Conservation (phyloP, 2,113 vertebrate species). For the Nothocercus nigrocapillus region DNA sequence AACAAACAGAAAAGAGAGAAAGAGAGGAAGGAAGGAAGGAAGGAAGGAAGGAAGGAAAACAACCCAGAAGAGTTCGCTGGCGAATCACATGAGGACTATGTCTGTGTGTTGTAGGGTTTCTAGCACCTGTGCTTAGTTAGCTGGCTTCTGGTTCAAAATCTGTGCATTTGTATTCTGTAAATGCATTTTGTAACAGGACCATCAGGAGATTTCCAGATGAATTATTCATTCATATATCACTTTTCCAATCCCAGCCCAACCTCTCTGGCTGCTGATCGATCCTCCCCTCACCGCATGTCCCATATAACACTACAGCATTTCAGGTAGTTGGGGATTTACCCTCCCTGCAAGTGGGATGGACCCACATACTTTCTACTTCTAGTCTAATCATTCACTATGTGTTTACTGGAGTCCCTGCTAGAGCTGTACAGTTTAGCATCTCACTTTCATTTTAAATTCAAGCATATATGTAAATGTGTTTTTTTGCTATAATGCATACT, state of each 20-base stretch:
- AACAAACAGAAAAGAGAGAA: neutral
- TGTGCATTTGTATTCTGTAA: neutral
- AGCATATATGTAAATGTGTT: neutral
- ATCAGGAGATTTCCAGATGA: neutral
- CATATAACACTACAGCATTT: neutral
- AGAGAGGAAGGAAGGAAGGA: no score
- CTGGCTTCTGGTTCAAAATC: neutral
- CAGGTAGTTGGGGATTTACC: neutral
- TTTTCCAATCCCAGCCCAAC: neutral
- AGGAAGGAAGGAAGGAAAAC: neutral
- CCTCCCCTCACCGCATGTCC: neutral
- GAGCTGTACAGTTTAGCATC: neutral
- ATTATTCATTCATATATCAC: neutral
- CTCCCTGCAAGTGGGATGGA: neutral
- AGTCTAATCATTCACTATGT: neutral
- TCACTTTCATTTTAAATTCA: neutral
- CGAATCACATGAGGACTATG: neutral
- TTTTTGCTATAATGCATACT: neutral
- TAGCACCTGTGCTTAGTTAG: neutral
- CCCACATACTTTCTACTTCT: neutral
- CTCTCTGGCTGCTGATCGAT: neutral
- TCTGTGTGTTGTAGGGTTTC: neutral
- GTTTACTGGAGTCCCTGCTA: neutral
- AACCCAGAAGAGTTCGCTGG: neutral
- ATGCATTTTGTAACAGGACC: neutral